Evolutionary conservation across 53 echinoderm and acorn worm genomes (phyloP).

Genomic region (Paracentrotus lividus): DNA sequence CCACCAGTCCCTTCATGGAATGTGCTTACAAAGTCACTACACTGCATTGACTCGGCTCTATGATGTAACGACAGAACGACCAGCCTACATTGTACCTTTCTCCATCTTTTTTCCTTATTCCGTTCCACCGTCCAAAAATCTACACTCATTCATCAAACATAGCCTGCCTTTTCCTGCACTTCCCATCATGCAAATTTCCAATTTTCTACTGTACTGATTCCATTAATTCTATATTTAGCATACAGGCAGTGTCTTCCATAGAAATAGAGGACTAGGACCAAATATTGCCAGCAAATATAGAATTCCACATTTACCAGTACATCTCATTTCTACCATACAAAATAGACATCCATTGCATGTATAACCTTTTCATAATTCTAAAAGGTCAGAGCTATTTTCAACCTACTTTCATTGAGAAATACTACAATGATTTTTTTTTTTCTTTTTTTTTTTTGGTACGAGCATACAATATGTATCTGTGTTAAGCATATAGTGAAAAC

Average conservation of each 20-base stretch:
- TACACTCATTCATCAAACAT: background rate
- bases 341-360: background rate
- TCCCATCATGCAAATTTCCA: background rate
- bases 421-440: background rate
- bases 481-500: too few relatives aligned
- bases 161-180: background rate
- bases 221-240: conserved; percentile 5
- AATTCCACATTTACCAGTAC: background rate
- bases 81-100: too few relatives aligned
- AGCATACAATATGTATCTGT: too few relatives aligned
- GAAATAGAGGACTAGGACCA: background rate
- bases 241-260: background rate
- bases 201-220: conserved; percentile 25
- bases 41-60: too few relatives aligned
- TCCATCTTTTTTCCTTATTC: background rate
- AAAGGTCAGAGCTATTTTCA: background rate
- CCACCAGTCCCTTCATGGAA: too few relatives aligned
- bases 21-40: too few relatives aligned
- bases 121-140: background rate
- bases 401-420: background rate
- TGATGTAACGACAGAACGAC: too few relatives aligned
- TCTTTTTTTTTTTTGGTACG: too few relatives aligned
- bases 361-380: background rate
- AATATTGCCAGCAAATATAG: background rate
- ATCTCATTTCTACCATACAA: background rate